Base-by-base conservation (phyloP, 1,140 invertebrate species). In the Heterodera schachtii region DNA sequence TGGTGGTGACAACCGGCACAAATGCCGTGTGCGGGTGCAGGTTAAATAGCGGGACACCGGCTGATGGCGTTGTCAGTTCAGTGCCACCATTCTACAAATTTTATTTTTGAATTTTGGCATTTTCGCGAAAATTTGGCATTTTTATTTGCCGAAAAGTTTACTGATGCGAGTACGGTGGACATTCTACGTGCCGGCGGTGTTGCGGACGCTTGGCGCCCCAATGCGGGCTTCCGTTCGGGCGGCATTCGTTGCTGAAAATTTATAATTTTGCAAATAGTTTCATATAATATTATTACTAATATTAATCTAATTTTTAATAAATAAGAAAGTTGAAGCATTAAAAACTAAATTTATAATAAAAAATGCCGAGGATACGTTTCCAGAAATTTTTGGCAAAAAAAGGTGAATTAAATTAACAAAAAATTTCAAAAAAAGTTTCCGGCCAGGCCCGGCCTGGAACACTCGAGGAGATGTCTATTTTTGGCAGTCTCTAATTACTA, bases 11-110 rank as follows among this genome's bases (percentile, higher is more conserved):
- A 46, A 41, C 11, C 47, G 82, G 49, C 57, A 74, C 6, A 31
- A 11, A 31, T 31, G 73, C 41, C 31, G 31, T 52, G 16, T 52
- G 83, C 19, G 73, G 82, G 43, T 81, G 80, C 3, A 78, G 76
- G 41, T 78, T 52, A 13, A 75, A 82, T 13, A 87, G 66, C 79
- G 85, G 73, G 19, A 82, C 80, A 19, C 86, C 81, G 5, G 75
- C 31, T 31, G 31, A 76, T 76, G 11, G 49, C 49, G 6, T 11
- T 1, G 49, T 31, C 31, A 87, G 85, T 57, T 86, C 85, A 31
- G 73, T 41, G 43, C 69, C 76, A 52, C 86, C 85, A 75, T 86
- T 86, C 83, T 86, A 64, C 41, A 52, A 6, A 52, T 52, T 8
- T 52, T 6, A 52, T 52, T 52, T 6, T 52, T 52, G 49, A 52